Evolutionary conservation across 2,888 invertebrate genomes (phyloP), one percentile per base, ranked within the genome.

Genomic region (Tachystola acroxantha): DNA sequence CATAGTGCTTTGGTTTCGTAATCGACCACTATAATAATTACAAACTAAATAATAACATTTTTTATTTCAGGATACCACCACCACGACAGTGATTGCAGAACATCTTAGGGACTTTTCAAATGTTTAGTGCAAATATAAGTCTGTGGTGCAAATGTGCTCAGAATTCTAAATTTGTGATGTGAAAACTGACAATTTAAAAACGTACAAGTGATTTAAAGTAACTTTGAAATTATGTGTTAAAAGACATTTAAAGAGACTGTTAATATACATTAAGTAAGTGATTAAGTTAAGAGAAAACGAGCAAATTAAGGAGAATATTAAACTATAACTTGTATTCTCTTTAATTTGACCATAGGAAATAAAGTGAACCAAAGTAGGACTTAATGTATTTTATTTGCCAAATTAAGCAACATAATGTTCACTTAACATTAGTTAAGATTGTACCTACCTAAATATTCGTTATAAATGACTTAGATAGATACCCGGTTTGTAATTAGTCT

Each of bases 231-330:
- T 24, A 24, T n/a, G n/a, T 24, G 24, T n/a, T 24, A 7, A 7
- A 20, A 24, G 24, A 13, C 4, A 11, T 25, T 32, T 34, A n/a
- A n/a, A n/a, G 36, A 42, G 36, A 42, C 38, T 35, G 13, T 13
- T 33, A 10, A 7, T 32, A n/a, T 24, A 12, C 11, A 20, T 11
- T 13, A 26, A 14, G 28, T 14, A n/a, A 28, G 13, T 16, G 2
- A 28, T 32, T 37, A 32, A 32, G 7, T n/a, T 36, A 34, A 33
- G 20, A 10, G 20, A 46, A 24, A 37, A 37, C 30, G 61, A 64
- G 56, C 71, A 73, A 77, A 72, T 67, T 74, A 70, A 60, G 57
- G 71, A 77, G 67, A 66, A 61, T 53, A 57, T n/a, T n/a, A n/a
- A n/a, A n/a, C 55, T 31, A 36, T 11, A 42, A 36, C 46, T n/a